These are phyloP conservation scores for Oscheius onirici DNA, from an alignment of 2,888 invertebrate species.

Conservation along the genomic window DNA sequence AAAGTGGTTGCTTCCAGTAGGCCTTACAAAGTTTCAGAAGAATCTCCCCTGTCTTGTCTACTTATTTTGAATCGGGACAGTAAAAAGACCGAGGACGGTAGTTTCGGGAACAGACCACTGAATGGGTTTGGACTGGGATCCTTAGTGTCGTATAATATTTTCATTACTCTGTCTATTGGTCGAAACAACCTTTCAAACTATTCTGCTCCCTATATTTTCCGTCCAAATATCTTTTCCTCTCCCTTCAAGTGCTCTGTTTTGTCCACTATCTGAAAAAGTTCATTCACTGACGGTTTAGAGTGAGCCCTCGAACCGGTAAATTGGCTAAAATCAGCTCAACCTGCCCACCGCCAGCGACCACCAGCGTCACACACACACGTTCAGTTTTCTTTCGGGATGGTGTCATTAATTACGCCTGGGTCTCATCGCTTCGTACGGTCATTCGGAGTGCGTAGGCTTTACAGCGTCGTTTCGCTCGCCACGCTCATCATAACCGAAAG, in stretches of 20 bases:
- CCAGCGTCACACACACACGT: background rate
- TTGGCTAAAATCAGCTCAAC: slow-evolving; percentile 15
- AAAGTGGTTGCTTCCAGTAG: no score
- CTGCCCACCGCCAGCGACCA: background rate
- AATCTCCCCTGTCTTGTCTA: no score
- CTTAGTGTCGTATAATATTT: no score
- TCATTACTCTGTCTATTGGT: no score
- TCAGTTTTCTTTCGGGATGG: background rate
- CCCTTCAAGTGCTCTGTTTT: background rate
- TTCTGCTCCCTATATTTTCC: background rate
- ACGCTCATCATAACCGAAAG: slow-evolving; percentile 18
- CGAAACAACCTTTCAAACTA: no score
- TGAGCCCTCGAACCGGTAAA: slow-evolving; percentile 27
- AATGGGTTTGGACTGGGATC: no score
- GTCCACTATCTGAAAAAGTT: background rate
- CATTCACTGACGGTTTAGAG: background rate
- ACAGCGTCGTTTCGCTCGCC: slow-evolving; percentile 3
- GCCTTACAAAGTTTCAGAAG: no score
- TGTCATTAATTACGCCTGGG: slow-evolving; percentile 3
- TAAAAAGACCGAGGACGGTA: no score
- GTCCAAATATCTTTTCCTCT: background rate
- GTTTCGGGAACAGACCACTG: no score
- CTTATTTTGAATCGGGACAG: no score
- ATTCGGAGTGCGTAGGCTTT: slow-evolving; percentile 3
- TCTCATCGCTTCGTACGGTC: background rate